Evolutionary conservation across 2,797 vertebrate species (phyloP).

Genomic region (Mionectes olivaceus): DNA sequence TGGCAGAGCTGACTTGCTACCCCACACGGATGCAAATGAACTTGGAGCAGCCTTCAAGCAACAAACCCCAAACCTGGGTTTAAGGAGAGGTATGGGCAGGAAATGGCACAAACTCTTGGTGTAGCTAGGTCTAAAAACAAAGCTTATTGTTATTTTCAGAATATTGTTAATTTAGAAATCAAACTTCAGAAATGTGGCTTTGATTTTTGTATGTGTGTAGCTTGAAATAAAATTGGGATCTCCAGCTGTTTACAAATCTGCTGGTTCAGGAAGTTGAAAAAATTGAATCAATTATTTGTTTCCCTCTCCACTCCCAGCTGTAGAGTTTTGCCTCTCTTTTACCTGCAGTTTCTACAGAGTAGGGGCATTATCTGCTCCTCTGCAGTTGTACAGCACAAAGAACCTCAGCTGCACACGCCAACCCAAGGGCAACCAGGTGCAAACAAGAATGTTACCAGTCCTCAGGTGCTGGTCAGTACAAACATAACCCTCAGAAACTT

Average conservation of each 20-base stretch:
- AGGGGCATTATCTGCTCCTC: not conserved
- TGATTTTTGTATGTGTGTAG: not conserved
- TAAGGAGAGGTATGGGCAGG: not conserved
- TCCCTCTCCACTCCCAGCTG: not conserved
- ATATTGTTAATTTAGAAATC: constrained; percentile 20
- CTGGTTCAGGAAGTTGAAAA: constrained; percentile 10
- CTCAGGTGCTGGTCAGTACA: rapidly evolving
- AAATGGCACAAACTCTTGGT: not conserved
- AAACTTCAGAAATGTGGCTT: constrained; percentile 7
- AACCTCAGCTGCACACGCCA: not conserved
- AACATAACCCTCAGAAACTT: not conserved
- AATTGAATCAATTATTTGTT: not conserved
- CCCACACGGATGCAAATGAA: not conserved
- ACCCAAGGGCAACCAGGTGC: not conserved
- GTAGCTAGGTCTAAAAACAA: not conserved
- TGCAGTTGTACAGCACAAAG: not conserved
- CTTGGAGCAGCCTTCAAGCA: not conserved
- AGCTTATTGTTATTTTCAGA: not conserved
- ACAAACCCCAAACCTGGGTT: not conserved
- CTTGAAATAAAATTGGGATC: not conserved
- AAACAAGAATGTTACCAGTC: rapidly evolving
- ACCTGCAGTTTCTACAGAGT: not conserved
- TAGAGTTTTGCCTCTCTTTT: not conserved
- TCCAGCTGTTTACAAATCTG: constrained; percentile 35
- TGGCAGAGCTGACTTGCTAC: not conserved